Evolutionary conservation across 2,888 invertebrate species (phyloP).

Genomic region (Ormia ochracea): DNA sequence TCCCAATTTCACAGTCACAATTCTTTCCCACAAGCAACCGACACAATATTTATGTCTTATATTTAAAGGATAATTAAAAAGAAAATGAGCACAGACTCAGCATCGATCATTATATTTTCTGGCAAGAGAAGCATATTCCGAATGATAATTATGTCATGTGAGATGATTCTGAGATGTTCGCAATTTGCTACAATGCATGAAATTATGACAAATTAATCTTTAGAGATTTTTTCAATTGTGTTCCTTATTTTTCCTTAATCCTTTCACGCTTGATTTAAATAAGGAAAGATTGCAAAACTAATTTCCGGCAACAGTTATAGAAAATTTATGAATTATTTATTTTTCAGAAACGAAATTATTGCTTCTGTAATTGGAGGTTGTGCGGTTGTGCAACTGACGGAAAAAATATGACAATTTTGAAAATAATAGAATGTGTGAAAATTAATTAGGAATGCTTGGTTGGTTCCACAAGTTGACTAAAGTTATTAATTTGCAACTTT

Average conservation of each 20-base stretch:
- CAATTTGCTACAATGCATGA: slow-evolving; percentile 38
- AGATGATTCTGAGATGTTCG: slow-evolving; percentile 17
- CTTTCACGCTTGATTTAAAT: slow-evolving; percentile 41
- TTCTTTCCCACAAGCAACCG: slow-evolving; percentile 22
- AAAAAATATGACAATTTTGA: background rate
- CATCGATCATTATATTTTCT: background rate
- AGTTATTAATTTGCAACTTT: background rate
- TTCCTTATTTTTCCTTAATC: slow-evolving; percentile 34
- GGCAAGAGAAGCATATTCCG: slow-evolving; percentile 2
- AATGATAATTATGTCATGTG: slow-evolving; percentile 43
- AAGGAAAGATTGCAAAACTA: background rate
- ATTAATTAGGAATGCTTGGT: background rate
- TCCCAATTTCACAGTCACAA: slow-evolving; percentile 10
- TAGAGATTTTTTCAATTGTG: slow-evolving; percentile 6
- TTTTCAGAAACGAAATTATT: background rate
- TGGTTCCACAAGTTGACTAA: background rate
- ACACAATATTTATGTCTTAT: slow-evolving; percentile 46
- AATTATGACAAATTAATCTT: slow-evolving; percentile 7
- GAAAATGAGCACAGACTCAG: background rate
- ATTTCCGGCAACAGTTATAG: background rate
- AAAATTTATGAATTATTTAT: slow-evolving; percentile 26
- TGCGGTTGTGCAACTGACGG: background rate
- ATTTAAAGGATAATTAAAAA: background rate
- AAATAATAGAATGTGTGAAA: slow-evolving; percentile 6
- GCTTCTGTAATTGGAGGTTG: background rate